Conservation (phyloP, 2,113 vertebrate species). For the Microcebus tavaratra region DNA sequence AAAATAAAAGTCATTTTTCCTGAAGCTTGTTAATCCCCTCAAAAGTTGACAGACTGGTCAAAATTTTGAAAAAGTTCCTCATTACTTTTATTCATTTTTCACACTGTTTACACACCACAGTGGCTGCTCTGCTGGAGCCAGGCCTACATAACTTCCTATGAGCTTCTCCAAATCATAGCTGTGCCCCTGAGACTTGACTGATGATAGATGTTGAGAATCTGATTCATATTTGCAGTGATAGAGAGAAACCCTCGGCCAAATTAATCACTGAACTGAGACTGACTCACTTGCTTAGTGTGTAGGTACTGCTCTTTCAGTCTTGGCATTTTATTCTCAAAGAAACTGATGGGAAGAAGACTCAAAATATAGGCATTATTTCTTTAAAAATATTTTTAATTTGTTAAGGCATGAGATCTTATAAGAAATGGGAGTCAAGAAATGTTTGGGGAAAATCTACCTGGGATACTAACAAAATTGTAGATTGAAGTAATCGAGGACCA, state of each 20-base stretch:
- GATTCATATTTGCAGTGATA: background rate
- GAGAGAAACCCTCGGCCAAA: background rate
- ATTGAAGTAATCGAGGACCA: background rate
- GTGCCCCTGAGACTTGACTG: background rate
- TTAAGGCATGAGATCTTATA: background rate
- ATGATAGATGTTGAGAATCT: background rate
- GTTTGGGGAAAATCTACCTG: background rate
- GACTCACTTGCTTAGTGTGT: background rate
- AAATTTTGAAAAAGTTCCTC: constrained; percentile 27
- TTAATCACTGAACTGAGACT: background rate
- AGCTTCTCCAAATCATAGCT: constrained; percentile 36
- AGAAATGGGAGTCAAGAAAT: background rate
- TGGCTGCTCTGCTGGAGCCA: background rate
- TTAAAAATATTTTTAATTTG: background rate
- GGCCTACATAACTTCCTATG: background rate
- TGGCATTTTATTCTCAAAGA: background rate
- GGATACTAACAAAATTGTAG: background rate
- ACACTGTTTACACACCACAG: background rate
- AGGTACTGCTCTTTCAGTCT: background rate
- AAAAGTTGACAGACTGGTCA: constrained; percentile 38
- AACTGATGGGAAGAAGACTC: background rate
- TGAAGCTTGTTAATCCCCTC: background rate
- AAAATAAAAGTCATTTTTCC: constrained; percentile 54
- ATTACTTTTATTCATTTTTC: constrained; percentile 32
- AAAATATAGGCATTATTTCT: background rate